Conservation (phyloP, 2,888 invertebrate species). For the Amiota communis region DNA sequence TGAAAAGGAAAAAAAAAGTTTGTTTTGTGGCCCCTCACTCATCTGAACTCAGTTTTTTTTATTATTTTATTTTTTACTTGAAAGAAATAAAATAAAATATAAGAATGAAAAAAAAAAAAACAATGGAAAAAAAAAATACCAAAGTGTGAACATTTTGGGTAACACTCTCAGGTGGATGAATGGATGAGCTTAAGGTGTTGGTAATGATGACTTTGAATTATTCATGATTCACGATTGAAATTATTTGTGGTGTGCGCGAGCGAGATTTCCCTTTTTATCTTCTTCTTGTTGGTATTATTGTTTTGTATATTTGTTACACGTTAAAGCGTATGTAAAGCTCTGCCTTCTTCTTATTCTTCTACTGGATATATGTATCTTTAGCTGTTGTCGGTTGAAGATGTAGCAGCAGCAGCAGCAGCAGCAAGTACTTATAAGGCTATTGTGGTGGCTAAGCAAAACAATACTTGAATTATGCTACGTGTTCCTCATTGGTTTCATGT, state of each 20-base stretch:
- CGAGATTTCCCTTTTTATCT: slow-evolving; percentile 10
- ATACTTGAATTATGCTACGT: slow-evolving; percentile 41
- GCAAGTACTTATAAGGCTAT: slow-evolving; percentile 26
- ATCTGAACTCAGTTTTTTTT: slow-evolving; percentile 11
- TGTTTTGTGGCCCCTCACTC: neutral
- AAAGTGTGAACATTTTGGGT: slow-evolving; percentile 58
- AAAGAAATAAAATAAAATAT: slow-evolving; percentile 48
- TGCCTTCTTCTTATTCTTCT: neutral
- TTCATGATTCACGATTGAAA: slow-evolving; percentile 67
- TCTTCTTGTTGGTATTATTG: slow-evolving; percentile 29
- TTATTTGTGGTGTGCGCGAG: slow-evolving; percentile 57
- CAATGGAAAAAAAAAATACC: slow-evolving; percentile 44
- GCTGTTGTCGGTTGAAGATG: neutral
- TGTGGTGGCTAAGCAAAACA: slow-evolving; percentile 40
- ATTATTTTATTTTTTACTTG: neutral
- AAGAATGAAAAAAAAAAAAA: slow-evolving; percentile 44
- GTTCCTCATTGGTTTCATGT: slow-evolving; percentile 14
- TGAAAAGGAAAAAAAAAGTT: neutral
- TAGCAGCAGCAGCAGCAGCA: neutral
- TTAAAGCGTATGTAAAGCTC: slow-evolving; percentile 29
- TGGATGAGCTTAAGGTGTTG: slow-evolving; percentile 54
- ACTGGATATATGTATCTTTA: too few species aligned
- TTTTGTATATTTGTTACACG: slow-evolving; percentile 43
- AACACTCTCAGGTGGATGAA: slow-evolving; percentile 59
- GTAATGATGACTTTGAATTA: slow-evolving; percentile 66